These are phyloP conservation scores for Euphydryas editha DNA, from an alignment of 2,888 invertebrate genomes.

Conservation along the genomic window DNA sequence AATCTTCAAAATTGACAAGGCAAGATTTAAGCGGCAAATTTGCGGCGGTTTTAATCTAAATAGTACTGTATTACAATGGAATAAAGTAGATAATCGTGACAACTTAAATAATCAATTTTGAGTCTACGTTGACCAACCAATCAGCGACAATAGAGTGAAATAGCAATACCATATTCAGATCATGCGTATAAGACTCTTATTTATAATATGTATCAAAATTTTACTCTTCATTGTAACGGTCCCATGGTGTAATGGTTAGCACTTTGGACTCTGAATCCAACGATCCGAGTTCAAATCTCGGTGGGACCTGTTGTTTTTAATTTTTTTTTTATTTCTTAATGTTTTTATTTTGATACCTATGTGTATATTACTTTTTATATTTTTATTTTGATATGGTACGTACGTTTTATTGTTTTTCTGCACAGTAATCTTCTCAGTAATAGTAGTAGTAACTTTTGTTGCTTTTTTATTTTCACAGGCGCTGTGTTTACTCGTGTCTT, in stretches of 20 bases:
- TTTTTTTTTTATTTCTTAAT: background rate
- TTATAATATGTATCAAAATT: constrained; percentile 17
- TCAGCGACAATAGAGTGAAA: constrained; percentile 16
- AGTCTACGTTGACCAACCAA: background rate
- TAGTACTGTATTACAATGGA: background rate
- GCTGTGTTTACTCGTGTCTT: background rate
- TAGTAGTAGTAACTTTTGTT: no score
- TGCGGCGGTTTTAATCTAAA: background rate
- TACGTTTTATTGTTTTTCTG: no score
- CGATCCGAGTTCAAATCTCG: constrained; percentile 92
- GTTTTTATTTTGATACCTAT: background rate
- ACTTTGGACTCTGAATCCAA: constrained; percentile 89
- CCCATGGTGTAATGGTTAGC: constrained; percentile 88
- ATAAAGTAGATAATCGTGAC: background rate
- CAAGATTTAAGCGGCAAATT: no score
- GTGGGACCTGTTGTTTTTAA: constrained; percentile 83
- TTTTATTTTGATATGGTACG: background rate
- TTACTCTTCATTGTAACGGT: constrained; percentile 42
- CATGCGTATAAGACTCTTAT: constrained; percentile 37
- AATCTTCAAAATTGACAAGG: no score
- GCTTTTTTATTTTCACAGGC: background rate
- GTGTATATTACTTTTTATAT: background rate
- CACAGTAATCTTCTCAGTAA: no score
- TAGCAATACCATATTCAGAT: constrained; percentile 13
- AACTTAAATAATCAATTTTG: background rate